Evolutionary conservation across 2,797 vertebrate species (phyloP).

Genomic region (Bradypodion pumilum): DNA sequence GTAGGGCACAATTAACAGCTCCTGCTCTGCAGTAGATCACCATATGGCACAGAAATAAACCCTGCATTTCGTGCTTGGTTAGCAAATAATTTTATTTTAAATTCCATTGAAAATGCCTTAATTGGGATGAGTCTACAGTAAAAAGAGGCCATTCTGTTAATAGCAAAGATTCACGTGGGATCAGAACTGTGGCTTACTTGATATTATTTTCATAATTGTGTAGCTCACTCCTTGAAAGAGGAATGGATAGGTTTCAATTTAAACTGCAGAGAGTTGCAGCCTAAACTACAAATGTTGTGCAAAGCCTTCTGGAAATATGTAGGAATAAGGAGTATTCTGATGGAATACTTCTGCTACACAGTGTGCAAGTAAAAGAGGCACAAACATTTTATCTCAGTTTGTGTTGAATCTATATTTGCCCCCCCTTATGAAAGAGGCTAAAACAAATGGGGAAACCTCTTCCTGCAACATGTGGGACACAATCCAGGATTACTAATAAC

Average conservation of each 20-base stretch:
- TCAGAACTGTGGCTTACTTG: background rate
- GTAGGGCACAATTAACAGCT: background rate
- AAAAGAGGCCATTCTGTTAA: background rate
- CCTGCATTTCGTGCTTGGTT: background rate
- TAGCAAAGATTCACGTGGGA: background rate
- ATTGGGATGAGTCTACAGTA: background rate
- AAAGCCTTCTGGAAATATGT: background rate
- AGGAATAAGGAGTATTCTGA: background rate
- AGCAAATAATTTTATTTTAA: background rate
- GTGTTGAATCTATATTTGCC: background rate
- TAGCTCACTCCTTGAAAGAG: background rate
- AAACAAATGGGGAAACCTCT: background rate
- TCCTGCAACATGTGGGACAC: too few relatives aligned
- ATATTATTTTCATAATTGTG: background rate
- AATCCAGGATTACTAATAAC: too few relatives aligned
- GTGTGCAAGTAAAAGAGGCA: background rate
- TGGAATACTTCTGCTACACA: background rate
- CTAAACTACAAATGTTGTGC: background rate
- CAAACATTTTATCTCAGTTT: background rate
- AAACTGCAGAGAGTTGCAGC: background rate
- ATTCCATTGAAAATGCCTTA: background rate
- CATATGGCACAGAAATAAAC: background rate
- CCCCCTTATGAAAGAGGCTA: too few relatives aligned
- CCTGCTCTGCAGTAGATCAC: background rate
- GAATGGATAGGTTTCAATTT: background rate